These are phyloP conservation scores for Cassiopea andromeda DNA, from an alignment of 30 jellyfish, hydroid and myxozoan genomes.

Conservation along the genomic window DNA sequence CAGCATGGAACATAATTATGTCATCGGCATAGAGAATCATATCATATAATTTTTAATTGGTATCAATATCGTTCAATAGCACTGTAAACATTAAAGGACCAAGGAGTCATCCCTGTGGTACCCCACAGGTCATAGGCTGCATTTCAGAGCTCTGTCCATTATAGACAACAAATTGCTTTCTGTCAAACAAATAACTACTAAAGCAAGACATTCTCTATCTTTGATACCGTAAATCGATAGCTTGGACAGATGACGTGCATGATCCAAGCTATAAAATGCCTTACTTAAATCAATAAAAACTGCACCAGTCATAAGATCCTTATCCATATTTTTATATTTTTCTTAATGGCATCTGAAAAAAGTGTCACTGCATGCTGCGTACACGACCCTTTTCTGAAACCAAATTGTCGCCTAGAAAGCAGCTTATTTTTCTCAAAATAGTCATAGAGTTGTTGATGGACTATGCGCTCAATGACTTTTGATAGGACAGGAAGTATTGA, in stretches of 20 bases:
- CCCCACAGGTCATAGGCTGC: slow-evolving; percentile 44
- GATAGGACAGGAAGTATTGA: slow-evolving; percentile 32
- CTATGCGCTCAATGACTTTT: slow-evolving; percentile 57
- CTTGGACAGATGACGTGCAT: slow-evolving; percentile 53
- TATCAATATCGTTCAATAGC: slow-evolving; percentile 36
- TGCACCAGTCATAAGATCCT: slow-evolving; percentile 49
- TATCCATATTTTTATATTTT: slow-evolving; percentile 30
- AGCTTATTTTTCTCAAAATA: slow-evolving; percentile 38
- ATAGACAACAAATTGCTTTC: slow-evolving; percentile 49
- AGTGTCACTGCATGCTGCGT: slow-evolving; percentile 54
- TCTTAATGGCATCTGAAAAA: slow-evolving; percentile 34
- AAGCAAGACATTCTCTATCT: slow-evolving; percentile 52
- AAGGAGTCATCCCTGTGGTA: slow-evolving; percentile 64
- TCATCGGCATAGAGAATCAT: slow-evolving; percentile 68
- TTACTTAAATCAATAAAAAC: slow-evolving; percentile 45
- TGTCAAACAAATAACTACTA: slow-evolving; percentile 51
- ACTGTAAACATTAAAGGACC: slow-evolving; percentile 42
- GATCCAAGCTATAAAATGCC: slow-evolving; percentile 58
- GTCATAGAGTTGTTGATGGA: slow-evolving; percentile 38
- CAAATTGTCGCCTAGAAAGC: slow-evolving; percentile 52
- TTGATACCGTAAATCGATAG: slow-evolving; percentile 59
- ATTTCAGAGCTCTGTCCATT: slow-evolving; percentile 42
- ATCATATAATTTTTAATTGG: not conserved
- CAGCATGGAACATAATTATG: slow-evolving; percentile 38
- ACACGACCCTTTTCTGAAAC: slow-evolving; percentile 49